Percentiles rank a stretch among this genome's conserved stretches.
These are phyloP conservation scores for Carduelis carduelis DNA, from an alignment of 2,797 vertebrate species.

Conservation along the genomic window DNA sequence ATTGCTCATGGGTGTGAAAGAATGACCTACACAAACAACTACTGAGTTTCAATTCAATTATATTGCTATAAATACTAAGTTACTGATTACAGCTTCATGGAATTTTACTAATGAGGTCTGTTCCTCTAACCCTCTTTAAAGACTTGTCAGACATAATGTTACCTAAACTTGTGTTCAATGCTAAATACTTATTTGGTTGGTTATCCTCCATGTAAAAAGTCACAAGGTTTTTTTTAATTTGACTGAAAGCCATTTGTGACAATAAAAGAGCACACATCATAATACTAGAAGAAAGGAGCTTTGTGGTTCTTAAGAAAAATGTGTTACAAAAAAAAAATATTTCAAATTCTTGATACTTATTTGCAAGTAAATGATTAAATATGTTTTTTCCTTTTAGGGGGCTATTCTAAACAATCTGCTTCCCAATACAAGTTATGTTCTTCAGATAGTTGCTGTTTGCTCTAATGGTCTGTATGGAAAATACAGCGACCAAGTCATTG, in stretches of 20 bases:
- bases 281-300: background rate
- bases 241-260: background rate
- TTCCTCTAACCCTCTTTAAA: background rate
- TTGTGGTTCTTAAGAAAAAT: background rate
- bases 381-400: slow-evolving; percentile 78
- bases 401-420: slow-evolving; percentile 89
- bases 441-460: slow-evolving; percentile 94
- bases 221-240: background rate
- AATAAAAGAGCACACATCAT: background rate
- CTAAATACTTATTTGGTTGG: background rate
- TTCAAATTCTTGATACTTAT: background rate
- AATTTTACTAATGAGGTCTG: background rate
- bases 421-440: slow-evolving; percentile 89
- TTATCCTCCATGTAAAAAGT: background rate
- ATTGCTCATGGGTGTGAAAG: background rate
- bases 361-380: slow-evolving; percentile 1
- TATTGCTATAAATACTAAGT: background rate
- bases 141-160: background rate
- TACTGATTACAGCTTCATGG: background rate
- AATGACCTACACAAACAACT: background rate
- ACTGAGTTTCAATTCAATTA: background rate
- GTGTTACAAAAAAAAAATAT: background rate
- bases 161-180: background rate
- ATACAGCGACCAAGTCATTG: slow-evolving; percentile 83
- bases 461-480: slow-evolving; percentile 90